A percentile compares a stretch with the other conserved stretches of the same genome.
These are phyloP conservation scores for Troglohyphantes excavatus DNA, from an alignment of 2,888 invertebrate genomes.

Conservation along the genomic window DNA sequence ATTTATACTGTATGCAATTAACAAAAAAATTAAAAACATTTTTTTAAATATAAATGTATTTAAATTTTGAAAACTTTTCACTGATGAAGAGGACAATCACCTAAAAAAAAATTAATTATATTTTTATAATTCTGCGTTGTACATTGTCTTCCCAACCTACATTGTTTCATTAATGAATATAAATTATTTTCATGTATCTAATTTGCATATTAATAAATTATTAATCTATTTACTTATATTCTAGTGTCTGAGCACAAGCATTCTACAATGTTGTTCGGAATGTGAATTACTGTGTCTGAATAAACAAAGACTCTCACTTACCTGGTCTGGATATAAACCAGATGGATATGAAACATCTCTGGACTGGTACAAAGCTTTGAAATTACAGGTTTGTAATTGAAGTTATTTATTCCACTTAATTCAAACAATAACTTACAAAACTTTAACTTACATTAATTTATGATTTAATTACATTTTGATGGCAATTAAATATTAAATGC, in stretches of 20 bases:
- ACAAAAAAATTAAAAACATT: too few species aligned
- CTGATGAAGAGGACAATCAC: too few species aligned
- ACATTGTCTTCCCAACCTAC: not conserved
- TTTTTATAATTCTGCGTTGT: too few species aligned
- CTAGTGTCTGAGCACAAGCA: slow-evolving; percentile 7
- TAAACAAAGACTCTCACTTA: slow-evolving; percentile 34
- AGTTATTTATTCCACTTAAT: too few species aligned
- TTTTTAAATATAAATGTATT: too few species aligned
- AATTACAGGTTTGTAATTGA: slow-evolving; percentile 30
- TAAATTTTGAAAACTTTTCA: too few species aligned
- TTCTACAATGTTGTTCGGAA: not conserved
- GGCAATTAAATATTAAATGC: too few species aligned
- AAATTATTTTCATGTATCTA: not conserved
- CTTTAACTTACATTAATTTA: too few species aligned
- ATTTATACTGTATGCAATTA: too few species aligned
- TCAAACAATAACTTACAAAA: too few species aligned
- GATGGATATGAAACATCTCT: slow-evolving; percentile 26
- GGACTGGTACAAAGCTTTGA: not conserved
- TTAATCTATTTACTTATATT: not conserved
- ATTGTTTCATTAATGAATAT: not conserved
- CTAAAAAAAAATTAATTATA: too few species aligned
- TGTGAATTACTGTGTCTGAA: slow-evolving; percentile 22
- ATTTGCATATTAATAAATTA: not conserved
- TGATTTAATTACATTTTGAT: too few species aligned
- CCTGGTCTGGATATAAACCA: slow-evolving; percentile 32